Percentiles rank a stretch among this genome's conserved stretches.
These are phyloP conservation scores for Neodiprion lecontei DNA, from an alignment of 1,140 invertebrate genomes.

Conservation along the genomic window DNA sequence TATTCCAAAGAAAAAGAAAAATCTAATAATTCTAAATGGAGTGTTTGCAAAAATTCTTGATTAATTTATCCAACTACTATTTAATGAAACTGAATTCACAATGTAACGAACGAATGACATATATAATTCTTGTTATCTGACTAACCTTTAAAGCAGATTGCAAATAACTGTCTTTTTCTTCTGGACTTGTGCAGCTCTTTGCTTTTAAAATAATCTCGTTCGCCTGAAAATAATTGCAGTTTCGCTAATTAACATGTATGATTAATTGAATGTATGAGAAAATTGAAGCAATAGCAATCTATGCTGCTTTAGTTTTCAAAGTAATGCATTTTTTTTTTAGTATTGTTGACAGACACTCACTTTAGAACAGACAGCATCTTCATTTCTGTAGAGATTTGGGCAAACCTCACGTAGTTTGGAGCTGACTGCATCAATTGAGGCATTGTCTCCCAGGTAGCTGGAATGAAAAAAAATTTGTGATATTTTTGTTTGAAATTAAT, in stretches of 20 bases:
- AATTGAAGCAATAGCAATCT: slow-evolving; percentile 6
- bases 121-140: background rate
- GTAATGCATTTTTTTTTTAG: background rate
- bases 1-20: background rate
- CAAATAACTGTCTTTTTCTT: slow-evolving; percentile 77
- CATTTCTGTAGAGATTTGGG: slow-evolving; percentile 91
- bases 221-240: slow-evolving; percentile 65
- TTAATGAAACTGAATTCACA: background rate
- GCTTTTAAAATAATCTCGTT: slow-evolving; percentile 88
- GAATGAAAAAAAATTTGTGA: slow-evolving; percentile 13
- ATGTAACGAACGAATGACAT: background rate
- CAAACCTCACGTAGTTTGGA: slow-evolving; percentile 88
- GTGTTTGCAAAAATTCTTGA: background rate
- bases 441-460: slow-evolving; percentile 92
- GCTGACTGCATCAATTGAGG: slow-evolving; percentile 91
- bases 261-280: background rate
- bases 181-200: slow-evolving; percentile 70
- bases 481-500: slow-evolving; percentile 28
- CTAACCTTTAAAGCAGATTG: slow-evolving; percentile 73
- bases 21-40: slow-evolving; percentile 14
- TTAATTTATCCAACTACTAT: background rate
- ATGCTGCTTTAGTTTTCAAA: background rate
- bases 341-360: slow-evolving; percentile 56
- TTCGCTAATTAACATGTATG: background rate
- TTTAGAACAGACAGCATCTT: slow-evolving; percentile 95